Evolutionary conservation across 2,888 invertebrate genomes (phyloP), one percentile per base, ranked within the genome.

Genomic region (Hermaeophaga mercurialis): DNA sequence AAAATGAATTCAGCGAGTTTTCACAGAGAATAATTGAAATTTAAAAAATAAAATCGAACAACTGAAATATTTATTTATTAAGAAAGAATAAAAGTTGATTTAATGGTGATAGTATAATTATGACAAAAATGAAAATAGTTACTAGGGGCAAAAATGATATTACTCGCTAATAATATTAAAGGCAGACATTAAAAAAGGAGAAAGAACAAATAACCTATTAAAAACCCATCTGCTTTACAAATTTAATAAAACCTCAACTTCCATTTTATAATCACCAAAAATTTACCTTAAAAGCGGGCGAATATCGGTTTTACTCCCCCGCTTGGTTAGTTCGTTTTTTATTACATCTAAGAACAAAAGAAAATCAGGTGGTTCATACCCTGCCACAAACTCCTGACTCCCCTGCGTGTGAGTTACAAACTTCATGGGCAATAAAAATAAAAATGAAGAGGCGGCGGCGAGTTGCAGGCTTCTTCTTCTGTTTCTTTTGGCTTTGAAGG

Each of bases 181-280:
- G n/a, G n/a, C n/a, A n/a, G n/a, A n/a, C n/a, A n/a, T n/a, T n/a
- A n/a, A n/a, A n/a, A n/a, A n/a, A n/a, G n/a, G n/a, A n/a, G n/a
- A n/a, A 7, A 28, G 2, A 28, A 28, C 6, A 9, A 28, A 28
- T 9, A 3, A 7, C 28, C 9, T 31, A 2, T 11, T 31, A n/a
- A 31, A 31, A 3, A 31, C 5, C 2, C 31, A 31, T 31, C 12
- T 8, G 15, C 59, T 54, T 56, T 45, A 50, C 47, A 58, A 69
- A 70, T 69, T 69, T 69, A 68, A 70, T 69, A 69, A 70, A 69
- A 70, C 63, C 66, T 54, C 62, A 62, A 64, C 60, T 56, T 60
- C 59, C 63, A 65, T 64, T 64, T 65, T 66, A 65, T 66, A 68
- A 69, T 69, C 68, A 66, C 63, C 63, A 69, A 69, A 63, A 26